These are phyloP conservation scores for Tricholauxania praeusta DNA, from an alignment of 2,888 invertebrate species.

Conservation along the genomic window DNA sequence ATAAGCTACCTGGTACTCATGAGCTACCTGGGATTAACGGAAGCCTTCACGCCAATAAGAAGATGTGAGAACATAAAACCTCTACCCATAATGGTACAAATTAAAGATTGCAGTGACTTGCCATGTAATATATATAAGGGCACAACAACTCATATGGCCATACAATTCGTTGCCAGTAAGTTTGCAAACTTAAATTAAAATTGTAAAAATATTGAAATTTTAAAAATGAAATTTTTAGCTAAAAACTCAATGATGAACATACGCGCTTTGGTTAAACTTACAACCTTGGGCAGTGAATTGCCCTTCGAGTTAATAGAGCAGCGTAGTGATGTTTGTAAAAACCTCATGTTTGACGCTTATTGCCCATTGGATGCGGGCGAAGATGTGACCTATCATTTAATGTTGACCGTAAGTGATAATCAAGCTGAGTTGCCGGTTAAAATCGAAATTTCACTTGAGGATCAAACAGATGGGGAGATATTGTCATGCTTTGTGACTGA, in stretches of 20 bases:
- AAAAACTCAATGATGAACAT: constrained; percentile 52
- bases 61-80: constrained; percentile 43
- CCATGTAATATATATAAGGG: constrained; percentile 58
- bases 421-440: constrained; percentile 59
- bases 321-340: constrained; percentile 58
- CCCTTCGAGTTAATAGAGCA: constrained; percentile 51
- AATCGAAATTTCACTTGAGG: constrained; percentile 55
- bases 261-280: constrained; percentile 50
- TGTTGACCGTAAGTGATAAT: constrained; percentile 53
- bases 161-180: constrained; percentile 62
- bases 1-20: neutral
- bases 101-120: constrained; percentile 53
- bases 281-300: constrained; percentile 54
- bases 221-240: constrained; percentile 39
- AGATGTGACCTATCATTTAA: constrained; percentile 62
- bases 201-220: neutral
- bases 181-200: constrained; percentile 15
- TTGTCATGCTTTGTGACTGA: constrained; percentile 60
- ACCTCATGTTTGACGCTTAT: constrained; percentile 59
- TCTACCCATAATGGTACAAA: constrained; percentile 55
- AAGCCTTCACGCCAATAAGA: constrained; percentile 2
- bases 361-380: constrained; percentile 64
- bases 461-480: constrained; percentile 48
- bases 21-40: neutral
- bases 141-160: constrained; percentile 50